phyloP scores from a whole-genome alignment of 2,888 invertebrate genomes.

The Watsonalla binaria region DNA sequence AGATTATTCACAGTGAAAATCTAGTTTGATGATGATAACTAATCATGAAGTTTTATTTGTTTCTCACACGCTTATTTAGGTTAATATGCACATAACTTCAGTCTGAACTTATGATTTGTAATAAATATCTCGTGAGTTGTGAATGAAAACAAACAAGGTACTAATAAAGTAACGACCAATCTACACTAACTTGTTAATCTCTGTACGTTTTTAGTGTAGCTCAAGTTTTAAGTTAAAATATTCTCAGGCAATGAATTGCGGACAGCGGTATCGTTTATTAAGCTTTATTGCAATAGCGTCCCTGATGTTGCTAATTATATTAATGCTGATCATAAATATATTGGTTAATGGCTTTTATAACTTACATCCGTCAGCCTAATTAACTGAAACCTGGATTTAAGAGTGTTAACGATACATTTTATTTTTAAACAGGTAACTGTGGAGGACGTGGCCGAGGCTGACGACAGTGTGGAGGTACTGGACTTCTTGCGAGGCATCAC shows the following conservation, averaged over 20 bases:
- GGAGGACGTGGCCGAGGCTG: conserved; percentile 32
- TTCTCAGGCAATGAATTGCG: conserved; percentile 7
- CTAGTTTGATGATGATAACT: not conserved
- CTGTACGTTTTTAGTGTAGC: conserved; percentile 27
- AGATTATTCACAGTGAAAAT: not conserved
- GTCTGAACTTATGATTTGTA: not conserved
- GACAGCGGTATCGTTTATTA: not conserved
- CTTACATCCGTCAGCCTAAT: not conserved
- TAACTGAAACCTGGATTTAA: conserved; percentile 2
- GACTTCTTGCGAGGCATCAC: conserved; percentile 65
- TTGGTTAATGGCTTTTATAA: not conserved
- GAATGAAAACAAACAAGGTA: not conserved
- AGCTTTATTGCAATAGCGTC: not conserved
- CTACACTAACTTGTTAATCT: conserved; percentile 7
- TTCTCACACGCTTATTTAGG: not conserved
- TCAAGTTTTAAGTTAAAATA: conserved; percentile 34
- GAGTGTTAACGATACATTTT: conserved; percentile 35
- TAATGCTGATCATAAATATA: not conserved
- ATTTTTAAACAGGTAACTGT: conserved; percentile 28
- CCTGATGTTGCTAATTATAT: not conserved
- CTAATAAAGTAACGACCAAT: conserved; percentile 2
- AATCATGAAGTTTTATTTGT: not conserved
- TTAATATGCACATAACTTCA: not conserved
- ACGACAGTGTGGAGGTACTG: conserved; percentile 50
- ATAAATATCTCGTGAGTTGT: not conserved